A percentile compares a stretch with the other conserved stretches of the same genome.
Conservation (phyloP, 2,888 invertebrate species). For the Unio delphinus region DNA sequence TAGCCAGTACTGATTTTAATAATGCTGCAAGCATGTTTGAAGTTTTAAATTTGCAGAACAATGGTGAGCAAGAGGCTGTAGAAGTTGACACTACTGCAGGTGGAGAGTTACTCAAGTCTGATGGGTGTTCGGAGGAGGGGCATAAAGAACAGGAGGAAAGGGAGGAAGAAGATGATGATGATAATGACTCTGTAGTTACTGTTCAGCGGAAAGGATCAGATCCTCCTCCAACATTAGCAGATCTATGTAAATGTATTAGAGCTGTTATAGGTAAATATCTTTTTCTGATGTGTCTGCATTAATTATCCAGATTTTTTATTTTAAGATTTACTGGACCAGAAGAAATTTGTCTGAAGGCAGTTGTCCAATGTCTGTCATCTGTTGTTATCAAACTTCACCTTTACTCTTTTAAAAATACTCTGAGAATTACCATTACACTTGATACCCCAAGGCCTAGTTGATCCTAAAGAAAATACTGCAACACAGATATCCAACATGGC, state of each 20-base stretch:
- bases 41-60: constrained; percentile 23
- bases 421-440: too few relatives aligned
- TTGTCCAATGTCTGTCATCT: too few relatives aligned
- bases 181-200: constrained; percentile 57
- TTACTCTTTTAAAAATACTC: too few relatives aligned
- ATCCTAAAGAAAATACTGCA: too few relatives aligned
- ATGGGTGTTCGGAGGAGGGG: constrained; percentile 9
- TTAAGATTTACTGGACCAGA: too few relatives aligned
- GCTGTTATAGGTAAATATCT: constrained; percentile 61
- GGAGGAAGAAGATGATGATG: constrained; percentile 42
- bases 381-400: too few relatives aligned
- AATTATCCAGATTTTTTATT: background rate
- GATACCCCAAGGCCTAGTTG: too few relatives aligned
- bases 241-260: constrained; percentile 57
- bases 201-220: constrained; percentile 50
- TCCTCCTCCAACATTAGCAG: constrained; percentile 39
- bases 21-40: constrained; percentile 29
- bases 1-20: constrained; percentile 12
- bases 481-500: too few relatives aligned
- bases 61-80: constrained; percentile 9
- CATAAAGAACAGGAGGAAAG: constrained; percentile 19
- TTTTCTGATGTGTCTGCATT: background rate
- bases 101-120: constrained; percentile 11
- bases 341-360: too few relatives aligned
- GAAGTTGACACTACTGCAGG: constrained; percentile 12